Conservation (phyloP, 2,888 invertebrate genomes). For the Leptodirus hochenwartii region DNA sequence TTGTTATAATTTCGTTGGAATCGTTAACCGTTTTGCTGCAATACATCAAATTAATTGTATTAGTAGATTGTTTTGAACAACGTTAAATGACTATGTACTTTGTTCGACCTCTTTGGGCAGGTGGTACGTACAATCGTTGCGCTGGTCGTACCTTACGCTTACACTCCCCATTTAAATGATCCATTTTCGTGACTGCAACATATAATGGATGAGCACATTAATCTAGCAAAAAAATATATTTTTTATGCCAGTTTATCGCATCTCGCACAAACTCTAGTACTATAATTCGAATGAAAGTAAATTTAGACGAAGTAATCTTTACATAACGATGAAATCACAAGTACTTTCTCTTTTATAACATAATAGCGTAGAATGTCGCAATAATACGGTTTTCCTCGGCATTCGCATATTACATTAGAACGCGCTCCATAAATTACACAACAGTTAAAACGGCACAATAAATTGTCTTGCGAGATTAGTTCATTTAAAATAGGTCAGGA, state of each 20-base stretch:
- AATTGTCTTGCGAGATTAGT: too few relatives aligned
- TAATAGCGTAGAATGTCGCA: too few relatives aligned
- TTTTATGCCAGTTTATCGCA: too few relatives aligned
- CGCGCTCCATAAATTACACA: too few relatives aligned
- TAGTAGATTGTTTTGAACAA: neutral
- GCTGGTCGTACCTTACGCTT: slow-evolving; percentile 18
- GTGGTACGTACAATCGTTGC: slow-evolving; percentile 24
- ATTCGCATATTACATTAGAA: too few relatives aligned
- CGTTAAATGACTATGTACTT: slow-evolving; percentile 5
- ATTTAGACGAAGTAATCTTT: slow-evolving; percentile 21
- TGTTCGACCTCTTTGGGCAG: slow-evolving; percentile 20
- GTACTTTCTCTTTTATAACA: slow-evolving; percentile 24
- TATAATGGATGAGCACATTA: too few relatives aligned
- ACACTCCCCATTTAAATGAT: slow-evolving; percentile 6
- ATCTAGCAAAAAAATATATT: too few relatives aligned
- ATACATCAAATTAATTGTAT: slow-evolving; percentile 1
- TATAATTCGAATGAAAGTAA: slow-evolving; percentile 26
- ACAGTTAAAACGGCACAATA: too few relatives aligned
- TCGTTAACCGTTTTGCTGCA: slow-evolving; percentile 2
- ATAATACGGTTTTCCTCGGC: too few relatives aligned
- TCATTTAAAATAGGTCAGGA: too few relatives aligned
- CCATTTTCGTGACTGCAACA: too few relatives aligned
- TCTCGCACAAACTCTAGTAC: slow-evolving; percentile 9
- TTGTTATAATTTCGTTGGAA: too few relatives aligned
- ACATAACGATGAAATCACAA: slow-evolving; percentile 27